phyloP scores from a whole-genome alignment of 2,888 invertebrate species.

The Heliothis peltigera region DNA sequence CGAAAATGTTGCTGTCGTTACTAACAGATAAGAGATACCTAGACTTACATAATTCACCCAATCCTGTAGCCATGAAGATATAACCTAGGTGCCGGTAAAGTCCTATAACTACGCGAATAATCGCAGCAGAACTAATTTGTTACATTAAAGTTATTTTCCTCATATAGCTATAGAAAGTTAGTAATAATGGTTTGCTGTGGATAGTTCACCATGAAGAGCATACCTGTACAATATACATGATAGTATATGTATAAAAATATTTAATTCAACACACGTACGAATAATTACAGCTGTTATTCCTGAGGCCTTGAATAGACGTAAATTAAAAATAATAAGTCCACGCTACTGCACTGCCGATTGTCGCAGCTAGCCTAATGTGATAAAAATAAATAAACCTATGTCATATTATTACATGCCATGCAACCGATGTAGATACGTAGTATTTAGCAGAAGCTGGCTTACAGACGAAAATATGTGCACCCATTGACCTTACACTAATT shows the following conservation, averaged over 20 bases:
- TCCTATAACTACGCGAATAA: too few relatives aligned
- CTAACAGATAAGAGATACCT: too few relatives aligned
- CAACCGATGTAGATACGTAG: background rate
- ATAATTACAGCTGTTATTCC: background rate
- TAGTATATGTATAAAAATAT: background rate
- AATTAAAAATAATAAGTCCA: background rate
- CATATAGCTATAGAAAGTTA: background rate
- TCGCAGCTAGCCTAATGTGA: background rate
- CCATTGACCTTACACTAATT: slow-evolving; percentile 1
- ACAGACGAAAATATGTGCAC: background rate
- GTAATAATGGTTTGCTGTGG: background rate
- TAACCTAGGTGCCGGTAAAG: too few relatives aligned
- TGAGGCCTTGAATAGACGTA: background rate
- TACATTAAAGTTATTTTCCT: background rate
- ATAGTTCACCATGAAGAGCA: background rate
- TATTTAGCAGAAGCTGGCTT: background rate
- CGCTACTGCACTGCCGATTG: too few relatives aligned
- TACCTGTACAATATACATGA: too few relatives aligned
- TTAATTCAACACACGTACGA: background rate
- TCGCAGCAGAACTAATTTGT: background rate
- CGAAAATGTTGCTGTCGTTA: too few relatives aligned
- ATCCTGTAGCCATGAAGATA: background rate
- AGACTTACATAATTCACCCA: too few relatives aligned
- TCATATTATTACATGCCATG: background rate
- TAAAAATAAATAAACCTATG: background rate